phyloP scores from a whole-genome alignment of 2,113 vertebrate species.

The Lipophrys pholis region DNA sequence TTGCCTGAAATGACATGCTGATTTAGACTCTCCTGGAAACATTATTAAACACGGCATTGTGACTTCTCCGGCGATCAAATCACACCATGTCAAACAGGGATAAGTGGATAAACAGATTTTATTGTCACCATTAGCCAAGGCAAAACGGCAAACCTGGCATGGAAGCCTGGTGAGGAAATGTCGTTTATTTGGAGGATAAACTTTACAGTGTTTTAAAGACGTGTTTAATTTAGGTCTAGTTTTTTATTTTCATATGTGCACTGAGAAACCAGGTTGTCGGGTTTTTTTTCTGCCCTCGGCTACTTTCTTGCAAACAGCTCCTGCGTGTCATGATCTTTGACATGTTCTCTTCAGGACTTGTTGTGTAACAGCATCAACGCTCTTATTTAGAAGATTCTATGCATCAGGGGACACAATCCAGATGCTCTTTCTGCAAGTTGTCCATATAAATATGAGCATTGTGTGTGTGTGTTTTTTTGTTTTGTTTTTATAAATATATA shows the following conservation, averaged over 20 bases:
- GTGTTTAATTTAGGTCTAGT: not conserved
- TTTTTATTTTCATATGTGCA: conserved; percentile 38
- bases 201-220: too few species aligned
- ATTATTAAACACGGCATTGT: conserved; percentile 10
- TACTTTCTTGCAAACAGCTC: conserved; percentile 36
- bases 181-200: not conserved
- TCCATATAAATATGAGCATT: conserved; percentile 8
- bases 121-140: not conserved
- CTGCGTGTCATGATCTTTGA: conserved; percentile 28
- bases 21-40: not conserved
- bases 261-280: conserved; percentile 5
- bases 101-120: not conserved
- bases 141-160: too few species aligned
- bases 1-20: not conserved
- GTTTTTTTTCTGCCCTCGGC: conserved; percentile 16
- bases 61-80: conserved; percentile 11
- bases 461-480: too few species aligned
- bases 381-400: conserved; percentile 29
- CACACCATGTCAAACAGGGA: conserved; percentile 4
- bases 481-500: conserved; percentile 10
- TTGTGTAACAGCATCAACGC: conserved; percentile 52
- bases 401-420: conserved; percentile 13
- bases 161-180: not conserved
- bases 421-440: not conserved
- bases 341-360: conserved; percentile 15